Evolutionary conservation across 1,140 invertebrate genomes (phyloP).

Genomic region (Drosophila pachea): DNA sequence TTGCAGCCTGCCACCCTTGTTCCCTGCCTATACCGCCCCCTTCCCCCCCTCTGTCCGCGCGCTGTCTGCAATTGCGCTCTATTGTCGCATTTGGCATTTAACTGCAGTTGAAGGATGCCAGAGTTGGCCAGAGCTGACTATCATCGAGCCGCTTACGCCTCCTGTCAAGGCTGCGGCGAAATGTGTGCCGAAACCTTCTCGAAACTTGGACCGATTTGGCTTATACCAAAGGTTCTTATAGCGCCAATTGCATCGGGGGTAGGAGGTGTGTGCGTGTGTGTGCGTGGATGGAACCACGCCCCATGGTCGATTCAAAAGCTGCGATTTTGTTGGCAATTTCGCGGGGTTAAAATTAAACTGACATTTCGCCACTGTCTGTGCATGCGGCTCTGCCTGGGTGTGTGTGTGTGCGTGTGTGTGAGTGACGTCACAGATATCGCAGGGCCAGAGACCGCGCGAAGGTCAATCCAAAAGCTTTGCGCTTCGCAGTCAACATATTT

Average conservation of each 20-base stretch:
- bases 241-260: background rate
- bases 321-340: conserved; percentile 20
- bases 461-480: conserved; percentile 25
- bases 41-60: background rate
- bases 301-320: conserved; percentile 15
- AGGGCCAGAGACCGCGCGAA: conserved; percentile 21
- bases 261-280: too few species aligned
- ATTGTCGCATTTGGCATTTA: conserved; percentile 63
- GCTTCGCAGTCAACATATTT: conserved; percentile 27
- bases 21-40: background rate
- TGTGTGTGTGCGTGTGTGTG: conserved; percentile 4
- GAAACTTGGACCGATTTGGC: background rate
- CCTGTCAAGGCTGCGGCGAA: background rate
- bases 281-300: too few species aligned
- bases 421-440: conserved; percentile 30
- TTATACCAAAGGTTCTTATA: too few species aligned
- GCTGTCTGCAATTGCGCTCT: conserved; percentile 32
- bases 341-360: conserved; percentile 37
- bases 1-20: conserved; percentile 38
- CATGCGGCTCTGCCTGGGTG: background rate
- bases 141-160: background rate
- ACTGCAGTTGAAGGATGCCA: conserved; percentile 64
- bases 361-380: conserved; percentile 19
- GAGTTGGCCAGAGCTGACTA: conserved; percentile 10
- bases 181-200: background rate